Percentiles rank a stretch among this genome's conserved stretches.
These are phyloP conservation scores for Monodelphis domestica DNA, from an alignment of 2,797 vertebrate species.

Conservation along the genomic window DNA sequence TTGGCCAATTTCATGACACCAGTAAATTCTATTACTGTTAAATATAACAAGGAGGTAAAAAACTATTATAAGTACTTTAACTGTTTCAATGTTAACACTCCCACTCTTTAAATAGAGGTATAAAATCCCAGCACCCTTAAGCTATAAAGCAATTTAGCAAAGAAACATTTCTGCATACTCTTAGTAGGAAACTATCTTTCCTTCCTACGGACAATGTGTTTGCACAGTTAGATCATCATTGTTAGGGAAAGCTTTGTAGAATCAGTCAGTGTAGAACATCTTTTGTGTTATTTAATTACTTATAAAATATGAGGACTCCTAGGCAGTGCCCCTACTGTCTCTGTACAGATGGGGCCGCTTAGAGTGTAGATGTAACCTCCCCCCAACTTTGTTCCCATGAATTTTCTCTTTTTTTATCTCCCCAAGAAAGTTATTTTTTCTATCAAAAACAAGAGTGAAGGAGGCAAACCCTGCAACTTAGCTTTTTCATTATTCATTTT, in stretches of 20 bases:
- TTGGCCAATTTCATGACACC: neutral
- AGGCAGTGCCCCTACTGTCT: neutral
- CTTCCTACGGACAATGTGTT: neutral
- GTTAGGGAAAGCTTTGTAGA: neutral
- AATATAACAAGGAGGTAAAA: neutral
- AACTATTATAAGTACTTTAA: fast-evolving
- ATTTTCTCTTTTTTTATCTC: neutral
- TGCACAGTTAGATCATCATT: neutral
- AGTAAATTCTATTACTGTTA: neutral
- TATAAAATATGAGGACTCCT: neutral
- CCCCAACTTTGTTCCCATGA: neutral
- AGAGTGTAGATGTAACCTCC: neutral
- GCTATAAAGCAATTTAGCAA: fast-evolving
- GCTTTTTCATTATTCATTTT: fast-evolving
- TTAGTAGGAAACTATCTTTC: neutral
- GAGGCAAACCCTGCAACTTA: neutral
- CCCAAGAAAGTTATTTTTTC: neutral
- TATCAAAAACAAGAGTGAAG: neutral
- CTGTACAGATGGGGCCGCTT: neutral
- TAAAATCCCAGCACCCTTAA: fast-evolving
- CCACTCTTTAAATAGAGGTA: neutral
- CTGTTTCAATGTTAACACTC: neutral
- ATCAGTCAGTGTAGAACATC: neutral
- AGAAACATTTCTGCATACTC: fast-evolving
- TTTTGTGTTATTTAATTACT: fast-evolving